These are phyloP conservation scores for Phaonia tiefii DNA, from an alignment of 2,888 invertebrate genomes.

Conservation along the genomic window DNA sequence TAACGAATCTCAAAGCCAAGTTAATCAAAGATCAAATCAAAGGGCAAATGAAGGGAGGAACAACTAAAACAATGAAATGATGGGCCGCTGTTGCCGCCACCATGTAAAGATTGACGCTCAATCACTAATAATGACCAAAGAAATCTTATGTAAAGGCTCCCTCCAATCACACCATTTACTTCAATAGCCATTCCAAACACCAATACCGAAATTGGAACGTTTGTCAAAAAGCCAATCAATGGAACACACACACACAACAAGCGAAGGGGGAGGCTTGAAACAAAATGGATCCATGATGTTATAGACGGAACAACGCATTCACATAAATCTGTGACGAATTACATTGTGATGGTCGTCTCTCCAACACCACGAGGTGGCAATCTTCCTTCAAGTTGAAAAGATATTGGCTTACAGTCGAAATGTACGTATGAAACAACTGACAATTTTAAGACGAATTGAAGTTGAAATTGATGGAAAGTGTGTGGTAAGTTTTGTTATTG, in stretches of 20 bases:
- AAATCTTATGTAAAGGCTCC: constrained; percentile 33
- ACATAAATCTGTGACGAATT: constrained; percentile 69
- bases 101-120: constrained; percentile 65
- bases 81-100: constrained; percentile 46
- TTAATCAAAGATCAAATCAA: constrained; percentile 62
- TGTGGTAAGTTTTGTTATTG: neutral
- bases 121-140: constrained; percentile 67
- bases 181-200: neutral
- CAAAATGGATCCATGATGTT: constrained; percentile 29
- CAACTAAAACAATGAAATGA: constrained; percentile 49
- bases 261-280: constrained; percentile 34
- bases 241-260: constrained; percentile 54
- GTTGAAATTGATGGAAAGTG: neutral
- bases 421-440: constrained; percentile 29
- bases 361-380: constrained; percentile 63
- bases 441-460: constrained; percentile 15
- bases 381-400: constrained; percentile 48
- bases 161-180: constrained; percentile 17
- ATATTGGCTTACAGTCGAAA: constrained; percentile 42
- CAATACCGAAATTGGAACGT: constrained; percentile 54
- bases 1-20: constrained; percentile 42
- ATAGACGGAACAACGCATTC: constrained; percentile 15
- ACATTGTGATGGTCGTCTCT: constrained; percentile 62
- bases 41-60: constrained; percentile 42
- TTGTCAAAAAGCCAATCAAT: constrained; percentile 65